A percentile compares a stretch with the other conserved stretches of the same genome.
These are phyloP conservation scores for Callaeas wilsoni DNA, from an alignment of 2,113 vertebrate species.

Conservation along the genomic window DNA sequence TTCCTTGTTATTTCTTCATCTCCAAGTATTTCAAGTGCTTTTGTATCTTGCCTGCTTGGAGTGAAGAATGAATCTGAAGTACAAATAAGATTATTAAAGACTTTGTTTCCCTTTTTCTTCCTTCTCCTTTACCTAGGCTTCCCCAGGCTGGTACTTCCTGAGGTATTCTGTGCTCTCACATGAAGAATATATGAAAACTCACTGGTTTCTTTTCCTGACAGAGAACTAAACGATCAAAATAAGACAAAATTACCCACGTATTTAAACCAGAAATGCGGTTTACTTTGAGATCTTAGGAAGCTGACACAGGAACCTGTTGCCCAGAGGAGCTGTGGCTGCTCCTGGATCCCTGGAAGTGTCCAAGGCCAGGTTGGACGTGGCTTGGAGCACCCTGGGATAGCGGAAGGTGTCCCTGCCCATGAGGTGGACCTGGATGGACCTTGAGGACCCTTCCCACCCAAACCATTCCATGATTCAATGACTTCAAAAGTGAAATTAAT, in stretches of 20 bases:
- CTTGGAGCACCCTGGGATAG: not conserved
- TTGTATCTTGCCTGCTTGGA: not conserved
- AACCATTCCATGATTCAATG: not conserved
- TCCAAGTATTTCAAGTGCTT: not conserved
- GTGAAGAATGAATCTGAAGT: not conserved
- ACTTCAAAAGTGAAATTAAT: not conserved
- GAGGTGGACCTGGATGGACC: not conserved
- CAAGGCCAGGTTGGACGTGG: rapidly evolving
- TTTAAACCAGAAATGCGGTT: not conserved
- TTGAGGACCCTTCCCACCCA: not conserved
- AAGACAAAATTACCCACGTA: not conserved
- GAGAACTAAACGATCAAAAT: not conserved
- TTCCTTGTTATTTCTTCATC: not conserved
- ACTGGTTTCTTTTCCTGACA: not conserved
- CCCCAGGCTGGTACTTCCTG: not conserved
- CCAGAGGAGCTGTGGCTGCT: not conserved
- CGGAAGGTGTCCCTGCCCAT: not conserved
- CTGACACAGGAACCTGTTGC: rapidly evolving
- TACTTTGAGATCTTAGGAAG: not conserved
- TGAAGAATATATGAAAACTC: not conserved
- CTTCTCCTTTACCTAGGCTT: not conserved
- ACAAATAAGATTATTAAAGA: not conserved
- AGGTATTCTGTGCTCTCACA: not conserved
- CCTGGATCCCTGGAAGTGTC: not conserved
- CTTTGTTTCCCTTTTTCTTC: not conserved